Conservation (phyloP, 2,797 vertebrate species). For the Dryobates pubescens region DNA sequence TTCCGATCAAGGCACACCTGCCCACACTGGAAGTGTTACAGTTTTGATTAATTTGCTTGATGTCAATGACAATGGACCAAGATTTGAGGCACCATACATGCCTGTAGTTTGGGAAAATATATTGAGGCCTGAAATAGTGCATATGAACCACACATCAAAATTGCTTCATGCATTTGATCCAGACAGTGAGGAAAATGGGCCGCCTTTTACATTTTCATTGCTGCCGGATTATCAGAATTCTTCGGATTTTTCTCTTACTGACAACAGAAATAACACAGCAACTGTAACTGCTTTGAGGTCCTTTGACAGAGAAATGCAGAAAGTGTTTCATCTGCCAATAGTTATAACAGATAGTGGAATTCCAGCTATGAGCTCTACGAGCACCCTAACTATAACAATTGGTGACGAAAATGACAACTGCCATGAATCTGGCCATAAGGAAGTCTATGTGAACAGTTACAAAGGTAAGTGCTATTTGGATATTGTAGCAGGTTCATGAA, state of each 20-base stretch:
- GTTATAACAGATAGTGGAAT: slow-evolving; percentile 85
- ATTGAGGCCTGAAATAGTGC: slow-evolving; percentile 80
- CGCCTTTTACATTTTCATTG: slow-evolving; percentile 85
- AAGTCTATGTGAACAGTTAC: slow-evolving; percentile 82
- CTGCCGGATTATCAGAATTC: slow-evolving; percentile 79
- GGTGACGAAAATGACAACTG: slow-evolving; percentile 89
- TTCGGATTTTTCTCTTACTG: slow-evolving; percentile 87
- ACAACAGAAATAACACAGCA: slow-evolving; percentile 87
- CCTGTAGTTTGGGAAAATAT: slow-evolving; percentile 89
- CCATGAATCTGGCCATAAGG: slow-evolving; percentile 84
- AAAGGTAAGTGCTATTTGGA: slow-evolving; percentile 76
- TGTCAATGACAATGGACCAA: slow-evolving; percentile 89
- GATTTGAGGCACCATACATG: slow-evolving; percentile 83
- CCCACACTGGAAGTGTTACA: slow-evolving; percentile 83
- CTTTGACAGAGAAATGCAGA: slow-evolving; percentile 87
- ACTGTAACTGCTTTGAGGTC: slow-evolving; percentile 85
- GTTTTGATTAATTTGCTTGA: slow-evolving; percentile 86
- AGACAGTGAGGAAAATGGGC: slow-evolving; percentile 84
- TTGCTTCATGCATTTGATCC: slow-evolving; percentile 83
- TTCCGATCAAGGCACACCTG: slow-evolving; percentile 83
- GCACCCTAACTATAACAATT: slow-evolving; percentile 83
- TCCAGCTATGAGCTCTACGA: slow-evolving; percentile 83
- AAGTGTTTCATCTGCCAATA: slow-evolving; percentile 84
- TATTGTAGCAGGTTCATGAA: background rate
- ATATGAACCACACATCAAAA: slow-evolving; percentile 84